Base-by-base conservation (phyloP, 2,797 vertebrate species). In the Alcedo atthis region DNA sequence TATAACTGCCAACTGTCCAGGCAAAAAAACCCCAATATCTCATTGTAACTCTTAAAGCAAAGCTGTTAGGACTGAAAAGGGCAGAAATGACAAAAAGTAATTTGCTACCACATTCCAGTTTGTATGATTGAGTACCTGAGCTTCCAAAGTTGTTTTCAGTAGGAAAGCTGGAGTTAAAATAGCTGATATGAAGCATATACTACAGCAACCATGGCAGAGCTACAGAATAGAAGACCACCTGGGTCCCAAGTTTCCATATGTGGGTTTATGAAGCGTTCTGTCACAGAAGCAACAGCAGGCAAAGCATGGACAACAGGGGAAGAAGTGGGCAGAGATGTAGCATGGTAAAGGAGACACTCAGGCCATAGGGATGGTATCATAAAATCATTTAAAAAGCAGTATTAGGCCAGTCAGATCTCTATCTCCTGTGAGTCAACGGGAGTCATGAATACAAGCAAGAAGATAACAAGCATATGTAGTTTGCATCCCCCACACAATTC, bases 161-260 rank as follows among this genome's bases (percentile, higher is more conserved):
- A 45, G 46, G 45, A 88, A 81, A 81, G 51, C 45, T 90, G 70
- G 43, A 71, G 69, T 51, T 81, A 21, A 81, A 46, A 87, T 79
- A 35, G 32, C 26, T 83, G 46, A 81, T 86, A 42, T 62, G 37
- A 81, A 68, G 24, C 24, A 26, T 40, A 26, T 1, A 1, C 25
- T 8, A 68, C 15, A 55, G 26, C 30, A 92, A 33, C 26, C 15
- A 22, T 5, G 15, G 3, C n/a, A 70, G n/a, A 84, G 28, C 13
- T 63, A 58, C 15, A 54, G 30, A 24, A 18, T 37, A 20, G 63
- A 80, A 45, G 20, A 53, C 6, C 0, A 0, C 17, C 15, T 58
- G 22, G 75, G 37, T 64, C 15, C 18, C 25, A 61, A 68, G 1
- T 24, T 91, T n/a, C 25, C 22, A 17, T 32, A 30, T 3, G 12